A percentile compares a stretch with the other conserved stretches of the same genome.
Evolutionary conservation across 1,140 invertebrate genomes (phyloP).

Genomic region (Philopotamus ludificatus): DNA sequence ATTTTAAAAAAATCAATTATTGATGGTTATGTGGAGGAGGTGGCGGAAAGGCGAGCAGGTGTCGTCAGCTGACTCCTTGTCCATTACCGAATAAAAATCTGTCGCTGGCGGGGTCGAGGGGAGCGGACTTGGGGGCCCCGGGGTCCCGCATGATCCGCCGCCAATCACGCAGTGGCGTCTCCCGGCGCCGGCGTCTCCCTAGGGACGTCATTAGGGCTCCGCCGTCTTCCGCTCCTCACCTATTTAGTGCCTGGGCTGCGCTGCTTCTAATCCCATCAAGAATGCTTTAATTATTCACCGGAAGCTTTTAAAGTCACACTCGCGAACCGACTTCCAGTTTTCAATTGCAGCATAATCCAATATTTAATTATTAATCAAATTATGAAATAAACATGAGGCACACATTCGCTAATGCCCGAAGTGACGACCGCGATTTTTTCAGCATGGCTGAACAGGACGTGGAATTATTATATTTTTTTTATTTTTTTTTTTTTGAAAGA

Average conservation of each 20-base stretch:
- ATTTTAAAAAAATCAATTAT: too few species aligned
- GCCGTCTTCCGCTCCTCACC: slow-evolving; percentile 18
- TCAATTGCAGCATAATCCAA: too few species aligned
- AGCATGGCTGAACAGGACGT: too few species aligned
- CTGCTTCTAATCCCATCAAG: neutral
- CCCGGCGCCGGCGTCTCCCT: slow-evolving; percentile 27
- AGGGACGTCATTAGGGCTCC: slow-evolving; percentile 36
- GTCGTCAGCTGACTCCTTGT: slow-evolving; percentile 28
- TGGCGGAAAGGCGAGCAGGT: too few species aligned
- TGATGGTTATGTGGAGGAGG: too few species aligned
- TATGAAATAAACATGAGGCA: too few species aligned
- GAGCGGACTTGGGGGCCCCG: neutral
- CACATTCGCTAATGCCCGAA: too few species aligned
- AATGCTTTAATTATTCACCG: neutral
- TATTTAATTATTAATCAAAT: too few species aligned
- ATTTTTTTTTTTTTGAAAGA: too few species aligned
- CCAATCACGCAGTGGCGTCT: slow-evolving; percentile 39
- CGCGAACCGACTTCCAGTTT: too few species aligned
- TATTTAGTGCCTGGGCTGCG: slow-evolving; percentile 1
- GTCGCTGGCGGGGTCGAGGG: slow-evolving; percentile 11
- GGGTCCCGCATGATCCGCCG: slow-evolving; percentile 26
- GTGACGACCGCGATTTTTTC: too few species aligned
- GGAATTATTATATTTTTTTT: too few species aligned
- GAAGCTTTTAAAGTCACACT: slow-evolving; percentile 1
- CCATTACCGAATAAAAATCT: slow-evolving; percentile 35